Base-by-base conservation (phyloP, 2,888 invertebrate genomes). In the Mechanitis messenoides region DNA sequence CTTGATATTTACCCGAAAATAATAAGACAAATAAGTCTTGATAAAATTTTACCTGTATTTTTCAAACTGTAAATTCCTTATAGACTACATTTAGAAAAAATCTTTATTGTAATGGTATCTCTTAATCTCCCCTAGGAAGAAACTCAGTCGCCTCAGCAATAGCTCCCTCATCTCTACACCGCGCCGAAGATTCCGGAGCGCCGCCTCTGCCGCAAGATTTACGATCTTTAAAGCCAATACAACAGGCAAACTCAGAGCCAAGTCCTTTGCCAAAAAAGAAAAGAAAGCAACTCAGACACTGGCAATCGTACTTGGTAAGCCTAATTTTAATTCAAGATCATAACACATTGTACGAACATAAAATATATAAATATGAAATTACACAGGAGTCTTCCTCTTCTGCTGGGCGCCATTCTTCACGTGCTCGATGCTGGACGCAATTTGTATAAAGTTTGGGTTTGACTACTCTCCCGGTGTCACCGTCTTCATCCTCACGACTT, bases 361-460 rank as follows among this genome's bases (percentile, higher is more conserved):
- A 38, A 9, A 38, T 0, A 56, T 28, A 50, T 35, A 50, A 20
- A 9, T 45, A 7, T 56, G 3, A 46, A 63, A 60, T 55, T 71
- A 56, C 67, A n/a, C 92, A 99, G 99, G 98, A 74, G 97, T 98
- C 2, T 99, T 99, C 85, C 93, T 99, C 53, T 93, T 98, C 78
- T 99, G 99, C 88, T 99, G 99, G 99, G 95, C 98, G 66, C 99
- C 99, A 46, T 99, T 99, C 92, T 99, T 99, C 93, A 97, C 97
- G 2, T 97, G 98, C 90, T 98, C 98, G 87, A 97, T 98, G 70
- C 93, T 98, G 91, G 98, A 98, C 80, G 99, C 98, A 9, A 94
- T 99, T 83, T 98, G 98, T 91, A 95, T 95, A 74, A 97, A 97
- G 85, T 90, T 96, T 73, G 92, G 92, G 58, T 91, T 93, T 72